Evolutionary conservation across 2,888 invertebrate species (phyloP).

Genomic region (Polydrusus tereticollis): DNA sequence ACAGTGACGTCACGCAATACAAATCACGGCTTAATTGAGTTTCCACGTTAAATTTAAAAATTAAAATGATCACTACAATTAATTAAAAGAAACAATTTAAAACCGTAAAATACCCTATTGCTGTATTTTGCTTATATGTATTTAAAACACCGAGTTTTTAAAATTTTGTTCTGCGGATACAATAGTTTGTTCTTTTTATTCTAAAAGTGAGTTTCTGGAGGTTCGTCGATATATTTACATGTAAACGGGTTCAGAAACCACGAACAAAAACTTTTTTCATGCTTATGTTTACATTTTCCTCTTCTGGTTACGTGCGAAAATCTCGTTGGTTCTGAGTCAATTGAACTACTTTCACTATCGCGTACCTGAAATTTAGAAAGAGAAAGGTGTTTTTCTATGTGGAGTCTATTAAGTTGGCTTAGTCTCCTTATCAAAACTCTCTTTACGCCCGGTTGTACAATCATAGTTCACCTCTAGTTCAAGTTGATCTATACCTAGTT

Average conservation of each 20-base stretch:
- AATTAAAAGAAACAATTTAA: no score
- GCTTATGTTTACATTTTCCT: slow-evolving; percentile 77
- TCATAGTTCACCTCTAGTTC: no score
- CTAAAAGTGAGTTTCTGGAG: slow-evolving; percentile 67
- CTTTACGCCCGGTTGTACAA: no score
- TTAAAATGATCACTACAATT: no score
- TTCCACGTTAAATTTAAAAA: no score
- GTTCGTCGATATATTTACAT: slow-evolving; percentile 79
- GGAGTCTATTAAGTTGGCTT: no score
- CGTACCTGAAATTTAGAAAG: slow-evolving; percentile 62
- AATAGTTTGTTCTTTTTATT: not conserved
- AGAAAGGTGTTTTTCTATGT: not conserved
- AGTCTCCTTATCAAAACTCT: no score
- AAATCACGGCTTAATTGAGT: no score
- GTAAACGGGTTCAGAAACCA: slow-evolving; percentile 84
- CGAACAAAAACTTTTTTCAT: slow-evolving; percentile 79
- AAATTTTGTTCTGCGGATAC: not conserved
- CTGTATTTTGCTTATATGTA: not conserved
- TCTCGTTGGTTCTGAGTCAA: slow-evolving; percentile 78
- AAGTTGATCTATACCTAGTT: no score
- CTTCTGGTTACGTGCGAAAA: slow-evolving; percentile 66
- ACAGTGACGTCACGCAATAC: no score
- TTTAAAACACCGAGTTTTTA: not conserved
- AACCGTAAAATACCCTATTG: no score
- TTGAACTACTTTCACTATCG: slow-evolving; percentile 89